Evolutionary conservation across 2,797 vertebrate genomes (phyloP).

Genomic region (Podarcis lilfordi): DNA sequence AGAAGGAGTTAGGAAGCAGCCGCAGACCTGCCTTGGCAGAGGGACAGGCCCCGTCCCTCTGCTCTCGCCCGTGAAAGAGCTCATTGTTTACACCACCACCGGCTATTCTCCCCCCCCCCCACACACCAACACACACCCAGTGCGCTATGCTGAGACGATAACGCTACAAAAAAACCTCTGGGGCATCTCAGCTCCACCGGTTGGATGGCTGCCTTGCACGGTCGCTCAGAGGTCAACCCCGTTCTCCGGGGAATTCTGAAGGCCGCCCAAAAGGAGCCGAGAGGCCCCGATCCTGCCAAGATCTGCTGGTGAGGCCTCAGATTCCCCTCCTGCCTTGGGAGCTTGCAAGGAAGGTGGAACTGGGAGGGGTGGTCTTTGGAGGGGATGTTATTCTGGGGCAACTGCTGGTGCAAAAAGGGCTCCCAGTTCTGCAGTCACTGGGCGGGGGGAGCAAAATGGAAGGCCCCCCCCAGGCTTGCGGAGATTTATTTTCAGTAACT

Average conservation of each 20-base stretch:
- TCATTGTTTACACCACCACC: background rate
- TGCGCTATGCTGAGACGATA: too few relatives aligned
- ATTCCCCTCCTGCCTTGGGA: too few relatives aligned
- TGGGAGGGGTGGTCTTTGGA: too few relatives aligned
- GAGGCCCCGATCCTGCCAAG: too few relatives aligned
- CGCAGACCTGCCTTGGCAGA: background rate
- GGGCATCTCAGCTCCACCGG: background rate
- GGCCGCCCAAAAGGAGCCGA: too few relatives aligned
- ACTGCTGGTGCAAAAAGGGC: background rate
- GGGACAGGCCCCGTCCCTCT: background rate
- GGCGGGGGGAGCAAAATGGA: background rate
- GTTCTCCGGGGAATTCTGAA: background rate
- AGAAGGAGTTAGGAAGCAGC: background rate
- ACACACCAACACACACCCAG: background rate
- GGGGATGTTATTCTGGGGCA: background rate
- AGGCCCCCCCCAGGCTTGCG: accelerated
- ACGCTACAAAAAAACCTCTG: too few relatives aligned
- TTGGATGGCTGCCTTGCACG: too few relatives aligned
- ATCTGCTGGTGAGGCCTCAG: too few relatives aligned
- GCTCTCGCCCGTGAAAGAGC: background rate
- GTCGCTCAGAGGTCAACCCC: too few relatives aligned
- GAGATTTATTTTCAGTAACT: background rate
- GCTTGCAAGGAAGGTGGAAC: too few relatives aligned
- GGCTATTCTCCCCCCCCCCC: too few relatives aligned
- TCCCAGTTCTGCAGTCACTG: background rate